Base-by-base conservation (phyloP, 2,113 vertebrate genomes). In the Limanda limanda region DNA sequence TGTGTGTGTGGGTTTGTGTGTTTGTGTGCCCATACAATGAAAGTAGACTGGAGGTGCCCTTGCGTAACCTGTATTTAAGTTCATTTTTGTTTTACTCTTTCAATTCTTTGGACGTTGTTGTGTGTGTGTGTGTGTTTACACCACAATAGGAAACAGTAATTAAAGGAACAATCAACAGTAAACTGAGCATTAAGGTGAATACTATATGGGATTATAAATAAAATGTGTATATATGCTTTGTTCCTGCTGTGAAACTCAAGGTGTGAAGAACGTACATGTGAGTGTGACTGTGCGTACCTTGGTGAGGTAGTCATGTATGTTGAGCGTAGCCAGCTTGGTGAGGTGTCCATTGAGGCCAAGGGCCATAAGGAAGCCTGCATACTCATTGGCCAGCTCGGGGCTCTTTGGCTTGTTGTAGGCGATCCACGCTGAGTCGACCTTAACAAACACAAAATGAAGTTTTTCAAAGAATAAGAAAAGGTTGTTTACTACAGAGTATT, bases 321-420 rank as follows among this genome's bases (percentile, higher is more conserved):
- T 98, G 71, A 99, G 95, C 0, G 97, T 99, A 54, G 97, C 97
- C 83, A 99, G 92, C 81, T 99, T 99, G 24, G 97, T 99, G 71
- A 99, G 97, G 71, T 99, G 98, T 9, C 98, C 98, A 0, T 97
- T 99, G 60, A 99, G 94, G 12, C 98, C 98, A 65, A 99, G 90
- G 0, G 98, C 97, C 98, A 99, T 99, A 17, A 99, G 97, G 86
- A 99, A 98, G 15, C 98, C 98, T 0, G 98, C 97, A 0, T 99
- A 98, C 48, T 99, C 98, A 18, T 99, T 98, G 18, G 97, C 97
- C 56, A 98, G 87, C 72, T 99, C 97, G 0, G 96, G 96, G 20
- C 95, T 97, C 91, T 99, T 99, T 59, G 97, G 97, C 77, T 98
- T 98, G 92, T 99, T 99, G 89, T 99, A 99, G 66, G 97, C 96